phyloP scores from a whole-genome alignment of 1,140 invertebrate genomes.

The Heliconius himera region DNA sequence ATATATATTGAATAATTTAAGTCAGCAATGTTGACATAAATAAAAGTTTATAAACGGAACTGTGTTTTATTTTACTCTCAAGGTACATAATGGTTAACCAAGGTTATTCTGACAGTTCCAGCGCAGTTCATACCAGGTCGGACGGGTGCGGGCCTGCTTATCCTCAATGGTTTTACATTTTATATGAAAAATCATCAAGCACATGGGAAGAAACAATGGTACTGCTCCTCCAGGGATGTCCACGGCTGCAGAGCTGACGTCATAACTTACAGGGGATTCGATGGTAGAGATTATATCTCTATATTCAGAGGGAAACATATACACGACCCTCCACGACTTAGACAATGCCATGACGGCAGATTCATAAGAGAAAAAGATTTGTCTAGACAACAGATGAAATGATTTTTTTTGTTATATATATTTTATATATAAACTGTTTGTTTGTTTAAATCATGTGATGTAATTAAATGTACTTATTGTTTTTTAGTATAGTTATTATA shows the following conservation, averaged over 20 bases:
- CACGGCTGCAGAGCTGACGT: conserved; percentile 73
- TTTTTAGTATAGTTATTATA: conserved; percentile 37
- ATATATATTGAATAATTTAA: background rate
- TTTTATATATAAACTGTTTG: conserved; percentile 49
- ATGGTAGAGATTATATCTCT: conserved; percentile 73
- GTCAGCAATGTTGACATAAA: conserved; percentile 36
- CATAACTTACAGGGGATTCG: conserved; percentile 71
- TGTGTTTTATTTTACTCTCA: conserved; percentile 55
- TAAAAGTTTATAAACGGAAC: conserved; percentile 40
- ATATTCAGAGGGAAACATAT: conserved; percentile 74
- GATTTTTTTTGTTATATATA: conserved; percentile 41
- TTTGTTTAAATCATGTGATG: conserved; percentile 62
- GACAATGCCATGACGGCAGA: conserved; percentile 73
- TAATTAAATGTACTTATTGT: conserved; percentile 66
- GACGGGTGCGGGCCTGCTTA: conserved; percentile 69
- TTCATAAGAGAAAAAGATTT: conserved; percentile 75
- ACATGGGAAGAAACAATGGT: conserved; percentile 76
- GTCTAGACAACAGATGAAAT: conserved; percentile 57
- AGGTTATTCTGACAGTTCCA: conserved; percentile 74
- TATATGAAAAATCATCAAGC: conserved; percentile 78
- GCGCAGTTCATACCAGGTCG: conserved; percentile 74
- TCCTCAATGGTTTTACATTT: conserved; percentile 75
- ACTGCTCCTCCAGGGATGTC: conserved; percentile 74
- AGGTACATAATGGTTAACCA: conserved; percentile 49
- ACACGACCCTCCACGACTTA: conserved; percentile 68